phyloP scores from a whole-genome alignment of 2,888 invertebrate genomes.

The Ophonus ardosiacus region DNA sequence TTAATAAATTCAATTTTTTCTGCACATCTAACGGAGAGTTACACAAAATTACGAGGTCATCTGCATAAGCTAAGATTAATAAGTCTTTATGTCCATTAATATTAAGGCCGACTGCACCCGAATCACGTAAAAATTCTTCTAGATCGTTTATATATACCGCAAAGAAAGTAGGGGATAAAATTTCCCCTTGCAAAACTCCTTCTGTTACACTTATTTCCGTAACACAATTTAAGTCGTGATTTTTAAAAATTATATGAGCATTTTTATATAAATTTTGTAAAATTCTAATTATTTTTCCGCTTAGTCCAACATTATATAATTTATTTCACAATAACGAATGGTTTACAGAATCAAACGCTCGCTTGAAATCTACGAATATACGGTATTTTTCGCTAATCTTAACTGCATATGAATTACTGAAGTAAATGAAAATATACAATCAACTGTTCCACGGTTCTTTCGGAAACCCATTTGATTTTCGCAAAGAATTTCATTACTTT shows the following conservation, averaged over 20 bases:
- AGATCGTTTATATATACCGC: no score
- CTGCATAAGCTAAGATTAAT: background rate
- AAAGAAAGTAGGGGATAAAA: no score
- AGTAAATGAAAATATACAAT: slow-evolving; percentile 8
- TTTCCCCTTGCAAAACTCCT: no score
- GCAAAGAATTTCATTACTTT: background rate
- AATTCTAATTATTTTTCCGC: slow-evolving; percentile 1
- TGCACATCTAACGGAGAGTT: background rate
- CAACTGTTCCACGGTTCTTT: background rate
- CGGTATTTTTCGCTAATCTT: background rate
- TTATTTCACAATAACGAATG: background rate
- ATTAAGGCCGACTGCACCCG: background rate
- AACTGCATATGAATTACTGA: background rate
- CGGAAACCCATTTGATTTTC: slow-evolving; percentile 1
- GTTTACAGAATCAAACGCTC: background rate
- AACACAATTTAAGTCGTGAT: no score
- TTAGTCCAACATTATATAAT: background rate
- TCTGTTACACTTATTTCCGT: no score
- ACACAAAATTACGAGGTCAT: background rate
- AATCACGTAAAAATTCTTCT: no score
- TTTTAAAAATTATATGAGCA: no score
- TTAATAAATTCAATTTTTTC: background rate
- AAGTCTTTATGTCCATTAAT: background rate
- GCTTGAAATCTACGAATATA: background rate
- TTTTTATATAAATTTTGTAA: background rate